phyloP scores from a whole-genome alignment of 1,140 invertebrate genomes.

The Sesamia nonagrioides region DNA sequence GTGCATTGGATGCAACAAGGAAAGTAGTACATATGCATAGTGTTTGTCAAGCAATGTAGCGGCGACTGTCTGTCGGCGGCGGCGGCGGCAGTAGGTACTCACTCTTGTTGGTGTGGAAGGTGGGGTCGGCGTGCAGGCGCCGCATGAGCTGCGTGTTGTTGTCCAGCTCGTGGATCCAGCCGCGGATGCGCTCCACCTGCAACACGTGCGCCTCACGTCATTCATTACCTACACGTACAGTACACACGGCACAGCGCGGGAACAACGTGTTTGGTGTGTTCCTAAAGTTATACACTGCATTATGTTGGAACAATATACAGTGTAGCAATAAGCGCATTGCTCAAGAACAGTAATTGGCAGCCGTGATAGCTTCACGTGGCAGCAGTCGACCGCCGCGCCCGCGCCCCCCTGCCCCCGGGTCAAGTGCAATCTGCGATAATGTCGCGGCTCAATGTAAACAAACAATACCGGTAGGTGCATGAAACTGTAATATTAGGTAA shows the following conservation, averaged over 20 bases:
- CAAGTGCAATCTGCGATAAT: slow-evolving; percentile 20
- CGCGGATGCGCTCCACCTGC: slow-evolving; percentile 87
- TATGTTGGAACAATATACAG: too few relatives aligned
- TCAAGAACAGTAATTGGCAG: background rate
- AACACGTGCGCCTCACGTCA: slow-evolving; percentile 26
- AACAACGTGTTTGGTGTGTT: too few relatives aligned
- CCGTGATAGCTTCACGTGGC: background rate
- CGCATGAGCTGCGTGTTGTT: slow-evolving; percentile 87
- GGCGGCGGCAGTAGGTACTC: slow-evolving; percentile 52
- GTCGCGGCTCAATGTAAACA: slow-evolving; percentile 3
- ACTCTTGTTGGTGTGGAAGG: slow-evolving; percentile 88
- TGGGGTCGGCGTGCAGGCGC: slow-evolving; percentile 88
- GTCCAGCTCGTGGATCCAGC: slow-evolving; percentile 84
- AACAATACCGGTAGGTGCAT: background rate
- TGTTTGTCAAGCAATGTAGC: too few relatives aligned
- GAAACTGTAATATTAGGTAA: too few relatives aligned
- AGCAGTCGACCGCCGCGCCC: background rate
- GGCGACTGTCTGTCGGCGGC: too few relatives aligned
- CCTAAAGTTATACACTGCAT: too few relatives aligned
- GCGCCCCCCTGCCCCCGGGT: background rate
- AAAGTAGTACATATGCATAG: too few relatives aligned
- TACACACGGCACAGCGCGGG: too few relatives aligned
- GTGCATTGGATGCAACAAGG: too few relatives aligned
- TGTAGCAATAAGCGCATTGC: background rate
- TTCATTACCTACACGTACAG: background rate